A percentile compares a stretch with the other conserved stretches of the same genome.
Evolutionary conservation across 2,797 vertebrate species (phyloP).

Genomic region (Spheniscus humboldti): DNA sequence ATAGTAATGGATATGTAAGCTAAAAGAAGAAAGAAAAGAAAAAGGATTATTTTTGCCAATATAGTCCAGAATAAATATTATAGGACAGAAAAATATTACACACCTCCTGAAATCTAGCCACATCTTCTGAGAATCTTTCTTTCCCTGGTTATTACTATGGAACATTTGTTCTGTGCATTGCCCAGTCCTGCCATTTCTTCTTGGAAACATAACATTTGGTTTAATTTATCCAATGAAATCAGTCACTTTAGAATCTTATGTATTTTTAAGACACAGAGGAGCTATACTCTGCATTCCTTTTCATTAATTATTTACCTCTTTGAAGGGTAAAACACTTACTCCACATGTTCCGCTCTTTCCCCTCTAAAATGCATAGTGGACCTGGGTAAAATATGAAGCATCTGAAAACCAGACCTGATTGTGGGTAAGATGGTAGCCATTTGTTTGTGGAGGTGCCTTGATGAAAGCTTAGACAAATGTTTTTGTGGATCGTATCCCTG

Average conservation of each 20-base stretch:
- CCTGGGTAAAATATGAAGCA: not conserved
- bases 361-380: not conserved
- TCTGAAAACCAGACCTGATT: not conserved
- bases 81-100: not conserved
- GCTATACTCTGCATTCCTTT: constrained; percentile 7
- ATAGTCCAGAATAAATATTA: constrained; percentile 28
- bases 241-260: not conserved
- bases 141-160: not conserved
- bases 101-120: constrained; percentile 25
- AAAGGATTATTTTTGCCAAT: constrained; percentile 2
- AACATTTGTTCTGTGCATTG: constrained; percentile 5
- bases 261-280: constrained; percentile 43
- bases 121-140: not conserved
- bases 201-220: not conserved
- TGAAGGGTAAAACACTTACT: constrained; percentile 29
- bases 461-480: not conserved
- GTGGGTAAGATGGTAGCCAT: not conserved
- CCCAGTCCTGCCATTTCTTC: not conserved
- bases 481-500: not conserved
- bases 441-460: not conserved
- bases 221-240: constrained; percentile 50
- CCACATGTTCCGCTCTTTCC: not conserved
- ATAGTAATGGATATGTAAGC: constrained; percentile 7
- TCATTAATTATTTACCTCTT: constrained; percentile 63
- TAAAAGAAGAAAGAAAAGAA: constrained; percentile 20